A percentile compares a stretch with the other conserved stretches of the same genome.
Conservation (phyloP, 2,797 vertebrate species). For the Acestrorhynchus altus region DNA sequence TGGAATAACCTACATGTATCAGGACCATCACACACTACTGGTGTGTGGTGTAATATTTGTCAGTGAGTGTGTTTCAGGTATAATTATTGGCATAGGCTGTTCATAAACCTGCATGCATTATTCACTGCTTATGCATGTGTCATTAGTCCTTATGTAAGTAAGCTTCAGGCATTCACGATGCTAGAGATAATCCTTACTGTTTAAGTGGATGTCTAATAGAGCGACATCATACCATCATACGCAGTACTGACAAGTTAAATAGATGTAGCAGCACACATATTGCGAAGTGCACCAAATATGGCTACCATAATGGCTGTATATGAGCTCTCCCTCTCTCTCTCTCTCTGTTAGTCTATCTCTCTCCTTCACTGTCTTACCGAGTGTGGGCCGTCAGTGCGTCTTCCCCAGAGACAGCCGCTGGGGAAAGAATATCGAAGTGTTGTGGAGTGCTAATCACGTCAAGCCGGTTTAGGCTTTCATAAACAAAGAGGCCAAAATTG, state of each 20-base stretch:
- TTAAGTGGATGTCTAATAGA: constrained; percentile 35
- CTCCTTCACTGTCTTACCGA: constrained; percentile 27
- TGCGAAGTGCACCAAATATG: constrained; percentile 20
- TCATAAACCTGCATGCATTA: too few species aligned
- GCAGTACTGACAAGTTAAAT: constrained; percentile 4
- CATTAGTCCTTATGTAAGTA: too few species aligned
- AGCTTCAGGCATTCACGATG: too few species aligned
- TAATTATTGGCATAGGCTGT: too few species aligned
- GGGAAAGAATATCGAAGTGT: constrained; percentile 69
- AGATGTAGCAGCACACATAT: constrained; percentile 6
- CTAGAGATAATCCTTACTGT: constrained; percentile 38
- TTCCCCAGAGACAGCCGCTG: constrained; percentile 27
- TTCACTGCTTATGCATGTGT: not conserved
- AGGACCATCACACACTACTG: too few species aligned
- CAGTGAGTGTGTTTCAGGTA: too few species aligned
- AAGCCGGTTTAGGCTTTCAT: constrained; percentile 75
- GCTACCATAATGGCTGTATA: constrained; percentile 25
- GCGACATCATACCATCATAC: constrained; percentile 13
- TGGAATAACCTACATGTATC: too few species aligned
- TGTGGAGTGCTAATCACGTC: constrained; percentile 79
- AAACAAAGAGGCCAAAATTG: constrained; percentile 74
- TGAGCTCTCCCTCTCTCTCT: constrained; percentile 39
- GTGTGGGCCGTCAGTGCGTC: constrained; percentile 10
- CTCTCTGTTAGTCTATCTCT: constrained; percentile 12
- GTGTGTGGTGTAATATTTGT: too few species aligned